Base-by-base conservation (phyloP, 2,888 invertebrate genomes). In the Clanis bilineata region DNA sequence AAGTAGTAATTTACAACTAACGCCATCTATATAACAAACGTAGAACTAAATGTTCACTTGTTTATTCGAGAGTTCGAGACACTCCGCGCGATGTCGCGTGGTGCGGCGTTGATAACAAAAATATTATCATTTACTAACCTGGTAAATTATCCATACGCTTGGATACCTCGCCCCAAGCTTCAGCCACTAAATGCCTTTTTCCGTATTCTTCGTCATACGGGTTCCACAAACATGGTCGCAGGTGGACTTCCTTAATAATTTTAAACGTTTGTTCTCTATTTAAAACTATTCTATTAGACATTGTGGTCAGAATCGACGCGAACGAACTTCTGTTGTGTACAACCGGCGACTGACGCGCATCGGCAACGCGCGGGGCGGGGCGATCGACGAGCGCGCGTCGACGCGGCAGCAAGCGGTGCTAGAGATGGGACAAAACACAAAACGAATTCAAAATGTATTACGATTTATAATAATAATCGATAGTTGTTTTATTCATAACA, bases 281-380 rank as follows among this genome's bases (percentile, higher is more conserved):
- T 1, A 51, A 32, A 32, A 9, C 4, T 9, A 32, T 18, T 51
- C n/a, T 28, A 7, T 51, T 51, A 2, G 32, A 51, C 51, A 51
- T 51, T 10, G 15, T 32, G 10, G n/a, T 51, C 28, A 22, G 41
- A 18, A 1, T 39, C 15, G n/a, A 23, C 6, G 15, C 28, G 28
- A 15, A 5, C 10, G 18, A 15, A 10, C 18, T 32, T 32, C 3
- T 32, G 7, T 10, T 32, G 25, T 3, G 2, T 39, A 18, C 39
- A 39, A 10, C 6, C n/a, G 41, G n/a, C n/a, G 23, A 45, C n/a
- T n/a, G 23, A 12, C 22, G 44, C 21, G 44, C 21, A 44, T 9
- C 44, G 44, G 44, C 44, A 44, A 44, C 47, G 47, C 47, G 45
- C 45, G 45, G 47, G 21, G 43, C 43, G 43, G 43, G 21, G 43